Percentiles rank a stretch among this genome's conserved stretches.
phyloP scores from a whole-genome alignment of 2,797 vertebrate genomes.

The Sylvilagus floridanus region DNA sequence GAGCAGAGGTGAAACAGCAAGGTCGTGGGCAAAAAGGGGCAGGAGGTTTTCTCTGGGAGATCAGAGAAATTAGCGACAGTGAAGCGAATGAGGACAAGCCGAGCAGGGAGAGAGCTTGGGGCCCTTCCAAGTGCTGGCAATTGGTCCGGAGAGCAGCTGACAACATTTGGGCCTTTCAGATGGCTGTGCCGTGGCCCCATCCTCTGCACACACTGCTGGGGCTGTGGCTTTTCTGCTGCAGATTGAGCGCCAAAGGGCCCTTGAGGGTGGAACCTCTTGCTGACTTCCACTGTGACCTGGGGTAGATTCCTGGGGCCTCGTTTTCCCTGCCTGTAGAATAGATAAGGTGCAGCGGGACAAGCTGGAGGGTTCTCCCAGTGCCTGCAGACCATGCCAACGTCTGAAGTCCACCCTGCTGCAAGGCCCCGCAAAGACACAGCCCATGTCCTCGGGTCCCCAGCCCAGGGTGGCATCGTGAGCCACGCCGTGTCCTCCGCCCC shows the following conservation, averaged over 20 bases:
- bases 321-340: slow-evolving; percentile 31
- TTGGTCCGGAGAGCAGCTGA: slow-evolving; percentile 14
- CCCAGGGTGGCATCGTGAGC: not conserved
- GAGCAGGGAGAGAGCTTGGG: not conserved
- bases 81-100: not conserved
- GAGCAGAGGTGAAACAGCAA: not conserved
- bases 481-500: not conserved
- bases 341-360: not conserved
- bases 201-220: slow-evolving; percentile 7
- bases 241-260: not conserved
- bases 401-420: not conserved
- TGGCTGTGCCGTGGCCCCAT: not conserved
- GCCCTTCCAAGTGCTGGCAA: not conserved
- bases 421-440: not conserved
- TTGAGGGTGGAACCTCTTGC: not conserved
- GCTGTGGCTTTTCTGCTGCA: not conserved
- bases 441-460: not conserved
- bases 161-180: not conserved
- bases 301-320: not conserved
- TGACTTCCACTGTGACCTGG: not conserved
- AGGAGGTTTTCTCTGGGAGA: slow-evolving; percentile 18
- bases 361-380: not conserved
- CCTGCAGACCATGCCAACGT: not conserved
- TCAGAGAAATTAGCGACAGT: not conserved
- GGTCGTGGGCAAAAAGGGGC: not conserved